phyloP scores from a whole-genome alignment of 2,888 invertebrate genomes.

The Cryptus viduatorius region DNA sequence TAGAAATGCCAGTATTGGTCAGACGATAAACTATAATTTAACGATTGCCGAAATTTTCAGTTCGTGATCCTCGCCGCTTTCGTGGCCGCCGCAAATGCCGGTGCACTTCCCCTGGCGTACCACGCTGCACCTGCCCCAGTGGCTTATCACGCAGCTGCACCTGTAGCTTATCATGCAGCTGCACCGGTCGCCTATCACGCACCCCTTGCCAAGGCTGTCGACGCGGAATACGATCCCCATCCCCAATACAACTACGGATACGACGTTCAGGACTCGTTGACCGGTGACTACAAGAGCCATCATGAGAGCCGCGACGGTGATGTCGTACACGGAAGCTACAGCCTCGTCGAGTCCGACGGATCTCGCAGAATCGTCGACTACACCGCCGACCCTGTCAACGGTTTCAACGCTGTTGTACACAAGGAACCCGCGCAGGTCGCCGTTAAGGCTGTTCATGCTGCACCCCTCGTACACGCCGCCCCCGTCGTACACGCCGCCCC shows the following conservation, averaged over 20 bases:
- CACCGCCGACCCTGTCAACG: conserved; percentile 75
- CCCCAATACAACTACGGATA: conserved; percentile 78
- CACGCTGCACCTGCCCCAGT: conserved; percentile 62
- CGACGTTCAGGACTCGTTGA: conserved; percentile 75
- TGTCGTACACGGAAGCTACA: conserved; percentile 76
- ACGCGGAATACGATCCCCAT: conserved; percentile 75
- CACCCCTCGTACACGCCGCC: conserved; percentile 86
- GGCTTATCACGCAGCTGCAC: conserved; percentile 62
- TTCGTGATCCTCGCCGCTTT: conserved; percentile 84
- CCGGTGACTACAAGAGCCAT: conserved; percentile 76
- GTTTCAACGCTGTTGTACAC: conserved; percentile 77
- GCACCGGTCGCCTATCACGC: conserved; percentile 90
- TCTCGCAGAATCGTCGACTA: conserved; percentile 75
- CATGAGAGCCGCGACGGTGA: conserved; percentile 77
- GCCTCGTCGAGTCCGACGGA: conserved; percentile 75
- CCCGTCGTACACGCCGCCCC: conserved; percentile 72
- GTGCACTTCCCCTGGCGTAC: conserved; percentile 82
- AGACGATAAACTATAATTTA: neutral
- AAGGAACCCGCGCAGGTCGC: conserved; percentile 76
- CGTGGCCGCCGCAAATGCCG: conserved; percentile 86
- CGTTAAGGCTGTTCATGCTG: conserved; percentile 82
- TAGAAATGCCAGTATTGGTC: neutral
- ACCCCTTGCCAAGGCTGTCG: conserved; percentile 71
- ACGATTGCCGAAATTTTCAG: conserved; percentile 79
- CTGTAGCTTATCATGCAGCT: conserved; percentile 77